A percentile compares a stretch with the other conserved stretches of the same genome.
These are phyloP conservation scores for Ichneumon xanthorius DNA, from an alignment of 2,888 invertebrate genomes.

Conservation along the genomic window DNA sequence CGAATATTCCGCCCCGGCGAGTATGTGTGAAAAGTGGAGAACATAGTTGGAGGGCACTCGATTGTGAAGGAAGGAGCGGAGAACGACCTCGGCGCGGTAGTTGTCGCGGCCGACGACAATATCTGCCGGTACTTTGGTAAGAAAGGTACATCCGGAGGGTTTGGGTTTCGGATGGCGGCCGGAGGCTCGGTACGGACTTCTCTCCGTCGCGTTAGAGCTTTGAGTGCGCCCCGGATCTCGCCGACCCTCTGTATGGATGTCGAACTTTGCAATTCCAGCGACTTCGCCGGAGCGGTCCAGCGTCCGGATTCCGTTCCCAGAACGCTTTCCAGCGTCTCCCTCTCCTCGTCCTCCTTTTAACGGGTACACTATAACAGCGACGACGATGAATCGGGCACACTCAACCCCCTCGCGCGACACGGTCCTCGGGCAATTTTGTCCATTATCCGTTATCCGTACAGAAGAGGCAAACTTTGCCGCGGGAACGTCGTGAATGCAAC, in stretches of 20 bases:
- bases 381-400: conserved; percentile 57
- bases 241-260: conserved; percentile 50
- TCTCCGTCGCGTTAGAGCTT: conserved; percentile 7
- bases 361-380: neutral
- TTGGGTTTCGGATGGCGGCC: conserved; percentile 45
- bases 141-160: conserved; percentile 57
- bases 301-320: conserved; percentile 53
- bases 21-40: neutral
- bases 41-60: neutral
- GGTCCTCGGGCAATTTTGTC: conserved; percentile 68
- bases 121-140: conserved; percentile 57
- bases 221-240: conserved; percentile 46
- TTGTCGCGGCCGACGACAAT: conserved; percentile 37
- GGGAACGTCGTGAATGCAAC: conserved; percentile 61
- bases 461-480: conserved; percentile 67
- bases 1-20: neutral
- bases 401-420: conserved; percentile 47
- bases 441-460: conserved; percentile 67
- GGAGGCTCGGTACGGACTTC: conserved; percentile 56
- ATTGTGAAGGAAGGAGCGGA: conserved; percentile 7
- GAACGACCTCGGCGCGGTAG: conserved; percentile 19
- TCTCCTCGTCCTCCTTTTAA: neutral
- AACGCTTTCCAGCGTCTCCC: conserved; percentile 42
- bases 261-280: conserved; percentile 67
- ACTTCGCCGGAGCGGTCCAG: conserved; percentile 57